Evolutionary conservation across 2,888 invertebrate genomes (phyloP).

Genomic region (Eremobia ochroleuca): DNA sequence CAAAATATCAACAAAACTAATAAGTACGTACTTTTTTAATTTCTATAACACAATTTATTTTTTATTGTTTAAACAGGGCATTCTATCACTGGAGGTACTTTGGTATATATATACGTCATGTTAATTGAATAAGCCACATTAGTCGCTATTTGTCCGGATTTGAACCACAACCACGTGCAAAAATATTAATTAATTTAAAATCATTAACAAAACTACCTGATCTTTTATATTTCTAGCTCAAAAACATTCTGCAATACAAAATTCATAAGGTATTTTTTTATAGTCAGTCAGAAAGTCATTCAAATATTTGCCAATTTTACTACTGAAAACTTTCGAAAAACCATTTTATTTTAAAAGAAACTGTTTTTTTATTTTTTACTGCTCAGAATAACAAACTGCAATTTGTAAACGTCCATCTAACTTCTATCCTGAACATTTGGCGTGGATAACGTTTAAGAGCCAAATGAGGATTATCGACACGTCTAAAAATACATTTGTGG

Average conservation of each 20-base stretch:
- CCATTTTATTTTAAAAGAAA: neutral
- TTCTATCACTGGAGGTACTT: neutral
- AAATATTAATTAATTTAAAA: neutral
- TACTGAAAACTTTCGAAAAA: neutral
- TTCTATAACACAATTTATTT: too few species aligned
- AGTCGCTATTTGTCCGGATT: neutral
- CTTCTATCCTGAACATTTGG: neutral
- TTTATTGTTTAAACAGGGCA: neutral
- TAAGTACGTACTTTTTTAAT: neutral
- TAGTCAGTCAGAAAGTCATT: too few species aligned
- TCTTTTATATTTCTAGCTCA: too few species aligned
- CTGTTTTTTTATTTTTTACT: neutral
- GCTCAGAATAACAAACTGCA: neutral
- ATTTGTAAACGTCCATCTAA: neutral
- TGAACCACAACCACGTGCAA: neutral
- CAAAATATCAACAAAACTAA: neutral
- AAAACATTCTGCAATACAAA: too few species aligned
- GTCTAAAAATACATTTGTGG: too few species aligned
- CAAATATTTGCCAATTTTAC: too few species aligned
- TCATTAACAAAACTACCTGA: neutral
- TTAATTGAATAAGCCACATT: neutral
- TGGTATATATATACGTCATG: neutral
- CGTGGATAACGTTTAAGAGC: neutral
- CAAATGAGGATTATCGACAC: too few species aligned
- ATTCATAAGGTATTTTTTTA: too few species aligned